Evolutionary conservation across 2,113 vertebrate genomes (phyloP).

Genomic region (Bothrops jararaca): DNA sequence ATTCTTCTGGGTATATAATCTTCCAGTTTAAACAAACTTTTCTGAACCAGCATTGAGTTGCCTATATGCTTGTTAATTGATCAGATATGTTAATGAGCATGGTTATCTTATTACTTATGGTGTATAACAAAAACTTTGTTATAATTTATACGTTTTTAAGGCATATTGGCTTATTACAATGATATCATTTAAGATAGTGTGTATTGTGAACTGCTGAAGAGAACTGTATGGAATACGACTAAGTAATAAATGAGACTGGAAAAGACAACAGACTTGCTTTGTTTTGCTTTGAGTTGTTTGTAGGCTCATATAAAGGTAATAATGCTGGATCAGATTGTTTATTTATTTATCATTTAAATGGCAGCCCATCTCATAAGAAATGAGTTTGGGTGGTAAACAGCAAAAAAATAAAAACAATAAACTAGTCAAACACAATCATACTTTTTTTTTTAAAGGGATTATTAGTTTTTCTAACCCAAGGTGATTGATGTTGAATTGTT

Average conservation of each 20-base stretch:
- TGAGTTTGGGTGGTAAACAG: too few species aligned
- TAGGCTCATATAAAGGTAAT: background rate
- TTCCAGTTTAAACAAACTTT: background rate
- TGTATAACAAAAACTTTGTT: background rate
- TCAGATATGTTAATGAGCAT: background rate
- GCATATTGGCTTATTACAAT: background rate
- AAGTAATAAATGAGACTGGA: background rate
- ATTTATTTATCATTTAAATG: too few species aligned
- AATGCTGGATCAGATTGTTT: background rate
- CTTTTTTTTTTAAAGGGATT: background rate
- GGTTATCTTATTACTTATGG: background rate
- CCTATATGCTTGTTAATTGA: background rate
- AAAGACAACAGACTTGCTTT: background rate
- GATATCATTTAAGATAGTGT: background rate
- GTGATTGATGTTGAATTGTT: background rate
- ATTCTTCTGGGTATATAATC: background rate
- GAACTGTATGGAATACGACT: background rate
- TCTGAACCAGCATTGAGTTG: background rate
- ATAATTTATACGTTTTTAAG: background rate
- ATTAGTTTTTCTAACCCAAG: background rate
- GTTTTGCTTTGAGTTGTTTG: background rate
- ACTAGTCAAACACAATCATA: too few species aligned
- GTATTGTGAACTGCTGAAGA: background rate
- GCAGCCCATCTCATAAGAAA: too few species aligned
- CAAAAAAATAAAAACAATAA: too few species aligned